These are phyloP conservation scores for Drosophila ezoana DNA, from an alignment of 2,888 invertebrate species.

Conservation along the genomic window DNA sequence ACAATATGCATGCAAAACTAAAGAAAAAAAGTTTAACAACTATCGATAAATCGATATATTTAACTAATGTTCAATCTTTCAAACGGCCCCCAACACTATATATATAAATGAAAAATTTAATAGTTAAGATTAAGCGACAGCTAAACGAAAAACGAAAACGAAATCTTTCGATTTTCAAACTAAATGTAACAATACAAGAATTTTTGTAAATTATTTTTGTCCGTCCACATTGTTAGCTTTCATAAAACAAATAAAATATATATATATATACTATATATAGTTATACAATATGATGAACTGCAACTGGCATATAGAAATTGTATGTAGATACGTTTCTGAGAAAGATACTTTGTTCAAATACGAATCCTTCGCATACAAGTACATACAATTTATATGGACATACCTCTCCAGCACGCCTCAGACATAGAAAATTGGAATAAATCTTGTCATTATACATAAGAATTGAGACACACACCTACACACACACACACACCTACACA, in stretches of 20 bases:
- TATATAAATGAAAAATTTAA: slow-evolving; percentile 11
- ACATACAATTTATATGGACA: slow-evolving; percentile 60
- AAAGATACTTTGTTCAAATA: neutral
- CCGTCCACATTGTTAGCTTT: slow-evolving; percentile 85
- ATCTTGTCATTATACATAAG: slow-evolving; percentile 38
- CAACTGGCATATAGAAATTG: slow-evolving; percentile 24
- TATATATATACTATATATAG: slow-evolving; percentile 52
- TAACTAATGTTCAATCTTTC: slow-evolving; percentile 44
- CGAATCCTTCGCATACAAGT: slow-evolving; percentile 31
- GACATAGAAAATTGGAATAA: slow-evolving; percentile 30
- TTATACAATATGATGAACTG: slow-evolving; percentile 3
- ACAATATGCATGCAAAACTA: slow-evolving; percentile 40
- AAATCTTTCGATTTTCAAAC: slow-evolving; percentile 42
- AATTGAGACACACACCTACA: slow-evolving; percentile 8
- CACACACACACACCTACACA: slow-evolving; percentile 6
- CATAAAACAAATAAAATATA: slow-evolving; percentile 70
- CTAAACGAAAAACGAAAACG: slow-evolving; percentile 12
- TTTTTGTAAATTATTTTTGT: slow-evolving; percentile 84
- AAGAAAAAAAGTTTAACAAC: neutral
- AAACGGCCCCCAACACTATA: slow-evolving; percentile 10
- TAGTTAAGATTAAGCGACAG: slow-evolving; percentile 26
- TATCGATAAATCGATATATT: slow-evolving; percentile 33
- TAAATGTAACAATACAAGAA: slow-evolving; percentile 77
- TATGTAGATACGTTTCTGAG: slow-evolving; percentile 17
- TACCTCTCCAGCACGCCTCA: slow-evolving; percentile 73